These are phyloP conservation scores for Antitype chi DNA, from an alignment of 2,888 invertebrate species.

Conservation along the genomic window DNA sequence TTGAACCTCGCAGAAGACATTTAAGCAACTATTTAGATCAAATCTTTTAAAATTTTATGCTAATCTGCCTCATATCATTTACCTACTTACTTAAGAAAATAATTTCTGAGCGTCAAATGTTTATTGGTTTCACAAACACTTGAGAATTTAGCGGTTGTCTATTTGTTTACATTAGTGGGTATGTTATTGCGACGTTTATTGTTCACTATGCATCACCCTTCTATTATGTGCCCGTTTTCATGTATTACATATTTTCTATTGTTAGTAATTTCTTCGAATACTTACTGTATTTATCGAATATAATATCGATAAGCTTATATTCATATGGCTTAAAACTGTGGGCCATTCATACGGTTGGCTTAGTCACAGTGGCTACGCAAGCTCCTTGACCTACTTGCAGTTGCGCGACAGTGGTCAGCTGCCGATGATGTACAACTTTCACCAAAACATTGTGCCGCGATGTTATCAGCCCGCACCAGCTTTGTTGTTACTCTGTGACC, in stretches of 20 bases:
- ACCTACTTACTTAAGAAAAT: slow-evolving; percentile 18
- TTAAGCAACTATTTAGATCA: slow-evolving; percentile 20
- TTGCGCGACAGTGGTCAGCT: slow-evolving; percentile 82
- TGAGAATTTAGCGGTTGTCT: slow-evolving; percentile 36
- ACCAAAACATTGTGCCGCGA: slow-evolving; percentile 81
- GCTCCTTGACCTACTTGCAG: slow-evolving; percentile 87
- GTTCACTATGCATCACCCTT: slow-evolving; percentile 43
- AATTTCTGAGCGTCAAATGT: slow-evolving; percentile 17
- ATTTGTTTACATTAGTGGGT: slow-evolving; percentile 50
- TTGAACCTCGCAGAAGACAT: slow-evolving; percentile 27
- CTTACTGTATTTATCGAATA: slow-evolving; percentile 45
- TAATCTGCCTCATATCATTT: slow-evolving; percentile 34
- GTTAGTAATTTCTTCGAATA: slow-evolving; percentile 55
- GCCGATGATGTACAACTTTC: slow-evolving; percentile 87
- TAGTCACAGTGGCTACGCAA: slow-evolving; percentile 80
- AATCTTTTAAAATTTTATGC: slow-evolving; percentile 28
- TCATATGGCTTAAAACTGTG: slow-evolving; percentile 72
- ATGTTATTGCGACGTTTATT: slow-evolving; percentile 44
- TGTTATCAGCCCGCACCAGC: slow-evolving; percentile 60
- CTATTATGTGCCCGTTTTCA: slow-evolving; percentile 32
- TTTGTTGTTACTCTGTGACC: slow-evolving; percentile 60
- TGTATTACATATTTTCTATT: slow-evolving; percentile 41
- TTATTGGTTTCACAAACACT: slow-evolving; percentile 47
- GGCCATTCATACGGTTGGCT: slow-evolving; percentile 77
- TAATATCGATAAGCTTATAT: slow-evolving; percentile 66